Conservation (phyloP, 1,140 invertebrate genomes). For the Drosophila varians region DNA sequence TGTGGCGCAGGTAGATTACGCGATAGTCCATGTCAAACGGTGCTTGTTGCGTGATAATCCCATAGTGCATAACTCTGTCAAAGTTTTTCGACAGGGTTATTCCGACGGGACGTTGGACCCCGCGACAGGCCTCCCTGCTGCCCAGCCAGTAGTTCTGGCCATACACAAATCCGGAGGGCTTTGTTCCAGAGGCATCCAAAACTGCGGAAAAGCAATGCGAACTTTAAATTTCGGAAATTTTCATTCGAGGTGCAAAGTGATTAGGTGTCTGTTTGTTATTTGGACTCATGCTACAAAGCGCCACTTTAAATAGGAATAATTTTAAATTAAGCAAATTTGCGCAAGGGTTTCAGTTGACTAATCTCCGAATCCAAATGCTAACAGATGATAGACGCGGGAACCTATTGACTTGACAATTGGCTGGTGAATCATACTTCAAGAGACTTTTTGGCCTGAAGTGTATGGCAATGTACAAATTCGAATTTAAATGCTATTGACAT, state of each 20-base stretch:
- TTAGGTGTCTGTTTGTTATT: background rate
- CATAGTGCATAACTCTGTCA: conserved; percentile 74
- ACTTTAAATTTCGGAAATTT: background rate
- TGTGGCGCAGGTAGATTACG: conserved; percentile 74
- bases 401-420: background rate
- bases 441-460: background rate
- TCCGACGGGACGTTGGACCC: conserved; percentile 65
- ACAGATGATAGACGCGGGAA: background rate
- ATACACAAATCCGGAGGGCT: conserved; percentile 77
- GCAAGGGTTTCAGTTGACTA: background rate
- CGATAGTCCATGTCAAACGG: conserved; percentile 81
- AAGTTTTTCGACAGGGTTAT: conserved; percentile 81
- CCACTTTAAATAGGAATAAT: background rate
- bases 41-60: conserved; percentile 72
- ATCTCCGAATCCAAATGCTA: background rate
- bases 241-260: background rate
- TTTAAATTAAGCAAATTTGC: background rate
- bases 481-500: background rate
- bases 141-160: conserved; percentile 83
- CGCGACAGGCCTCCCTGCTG: conserved; percentile 74
- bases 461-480: background rate
- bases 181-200: conserved; percentile 77
- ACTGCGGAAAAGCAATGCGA: conserved; percentile 39
- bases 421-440: background rate
- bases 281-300: background rate